Percentiles rank a stretch among this genome's conserved stretches.
Evolutionary conservation across 2,797 vertebrate species (phyloP).

Genomic region (Lithobates sylvaticus): DNA sequence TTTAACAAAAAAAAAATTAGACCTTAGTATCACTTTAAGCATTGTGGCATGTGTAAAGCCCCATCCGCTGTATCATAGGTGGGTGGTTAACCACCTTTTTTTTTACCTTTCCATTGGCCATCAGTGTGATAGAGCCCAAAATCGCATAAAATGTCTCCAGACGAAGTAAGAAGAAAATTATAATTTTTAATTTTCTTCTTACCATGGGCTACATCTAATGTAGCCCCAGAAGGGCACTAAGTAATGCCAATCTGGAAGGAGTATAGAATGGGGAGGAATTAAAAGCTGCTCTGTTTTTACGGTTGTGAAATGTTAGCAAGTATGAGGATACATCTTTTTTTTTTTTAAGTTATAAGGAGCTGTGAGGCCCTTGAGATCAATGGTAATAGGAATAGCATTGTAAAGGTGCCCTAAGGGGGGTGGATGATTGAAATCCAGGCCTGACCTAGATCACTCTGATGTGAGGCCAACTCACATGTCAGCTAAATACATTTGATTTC

Average conservation of each 20-base stretch:
- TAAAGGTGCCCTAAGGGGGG: not conserved
- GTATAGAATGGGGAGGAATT: not conserved
- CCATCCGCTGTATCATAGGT: too few species aligned
- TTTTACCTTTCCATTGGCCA: too few species aligned
- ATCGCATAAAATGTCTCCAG: too few species aligned
- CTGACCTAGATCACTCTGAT: constrained; percentile 3
- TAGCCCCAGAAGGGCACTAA: too few species aligned
- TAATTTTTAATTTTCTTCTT: too few species aligned
- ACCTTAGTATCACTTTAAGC: too few species aligned
- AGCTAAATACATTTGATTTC: not conserved
- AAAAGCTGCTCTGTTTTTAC: not conserved
- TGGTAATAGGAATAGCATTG: not conserved
- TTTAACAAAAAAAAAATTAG: too few species aligned
- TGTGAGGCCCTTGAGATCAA: not conserved
- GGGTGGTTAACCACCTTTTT: too few species aligned
- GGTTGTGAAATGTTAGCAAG: not conserved
- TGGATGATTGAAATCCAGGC: not conserved
- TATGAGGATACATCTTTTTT: not conserved
- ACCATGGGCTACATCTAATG: too few species aligned
- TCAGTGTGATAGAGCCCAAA: too few species aligned
- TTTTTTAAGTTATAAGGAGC: not conserved
- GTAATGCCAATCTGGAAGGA: not conserved
- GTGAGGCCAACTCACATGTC: not conserved
- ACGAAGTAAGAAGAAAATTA: too few species aligned
- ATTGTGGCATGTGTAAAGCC: too few species aligned